A percentile compares a stretch with the other conserved stretches of the same genome.
Evolutionary conservation across 2,113 vertebrate species (phyloP).

Genomic region (Oreocharis arfaki): DNA sequence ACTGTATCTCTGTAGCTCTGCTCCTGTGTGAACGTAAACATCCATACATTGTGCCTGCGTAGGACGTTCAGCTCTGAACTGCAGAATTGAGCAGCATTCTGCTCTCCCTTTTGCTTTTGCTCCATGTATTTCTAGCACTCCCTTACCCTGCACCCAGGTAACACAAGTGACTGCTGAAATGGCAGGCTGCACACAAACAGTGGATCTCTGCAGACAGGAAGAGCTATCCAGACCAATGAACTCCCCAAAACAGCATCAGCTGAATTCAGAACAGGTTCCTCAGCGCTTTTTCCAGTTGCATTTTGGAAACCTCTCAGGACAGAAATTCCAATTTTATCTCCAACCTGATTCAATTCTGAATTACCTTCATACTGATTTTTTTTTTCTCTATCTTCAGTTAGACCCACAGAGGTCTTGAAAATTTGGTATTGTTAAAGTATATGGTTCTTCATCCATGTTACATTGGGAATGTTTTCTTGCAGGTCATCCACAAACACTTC

Average conservation of each 20-base stretch:
- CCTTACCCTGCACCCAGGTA: neutral
- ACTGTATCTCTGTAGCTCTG: neutral
- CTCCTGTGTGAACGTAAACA: rapidly evolving
- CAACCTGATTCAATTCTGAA: neutral
- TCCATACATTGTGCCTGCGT: rapidly evolving
- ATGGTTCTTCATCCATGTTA: neutral
- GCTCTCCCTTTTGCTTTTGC: neutral
- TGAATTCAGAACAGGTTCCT: neutral
- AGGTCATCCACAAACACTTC: constrained; percentile 99
- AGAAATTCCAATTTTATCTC: neutral
- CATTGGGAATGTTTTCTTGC: neutral
- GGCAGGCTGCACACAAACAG: neutral
- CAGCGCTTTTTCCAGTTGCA: neutral
- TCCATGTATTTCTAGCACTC: neutral
- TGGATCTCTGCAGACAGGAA: neutral
- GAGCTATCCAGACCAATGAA: neutral
- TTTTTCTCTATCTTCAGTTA: neutral
- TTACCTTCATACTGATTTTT: neutral
- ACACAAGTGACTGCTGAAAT: neutral
- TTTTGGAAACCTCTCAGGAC: neutral
- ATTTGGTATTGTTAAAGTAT: neutral
- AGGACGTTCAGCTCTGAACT: neutral
- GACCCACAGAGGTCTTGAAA: neutral
- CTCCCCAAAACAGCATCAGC: neutral
- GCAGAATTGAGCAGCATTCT: neutral